A percentile compares a stretch with the other conserved stretches of the same genome.
phyloP scores from a whole-genome alignment of 2,888 invertebrate species.

The Parnassius orleans region DNA sequence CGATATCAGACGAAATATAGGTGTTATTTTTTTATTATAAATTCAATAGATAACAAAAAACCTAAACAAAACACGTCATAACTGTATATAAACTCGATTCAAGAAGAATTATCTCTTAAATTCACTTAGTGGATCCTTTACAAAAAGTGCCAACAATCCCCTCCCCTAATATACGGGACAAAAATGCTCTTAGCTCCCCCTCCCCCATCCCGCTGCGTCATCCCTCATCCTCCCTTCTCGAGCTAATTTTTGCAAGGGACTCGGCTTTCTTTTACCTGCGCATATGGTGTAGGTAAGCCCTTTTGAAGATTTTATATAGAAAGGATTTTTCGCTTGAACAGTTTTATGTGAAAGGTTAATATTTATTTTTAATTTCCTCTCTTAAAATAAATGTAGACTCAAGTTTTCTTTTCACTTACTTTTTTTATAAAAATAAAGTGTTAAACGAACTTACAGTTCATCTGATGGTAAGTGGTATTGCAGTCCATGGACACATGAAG shows the following conservation, averaged over 20 bases:
- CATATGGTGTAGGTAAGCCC: conserved; percentile 40
- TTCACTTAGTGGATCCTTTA: conserved; percentile 61
- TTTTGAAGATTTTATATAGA: conserved; percentile 53
- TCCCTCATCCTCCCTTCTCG: conserved; percentile 38
- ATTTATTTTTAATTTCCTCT: conserved; percentile 32
- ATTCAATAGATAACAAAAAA: no score
- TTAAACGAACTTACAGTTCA: no score
- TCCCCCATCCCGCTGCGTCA: conserved; percentile 34
- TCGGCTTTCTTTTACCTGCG: conserved; percentile 69
- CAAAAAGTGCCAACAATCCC: conserved; percentile 58
- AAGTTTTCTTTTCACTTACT: no score
- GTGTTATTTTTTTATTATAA: no score
- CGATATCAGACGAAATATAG: no score
- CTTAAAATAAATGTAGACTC: no score
- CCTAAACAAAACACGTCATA: neutral
- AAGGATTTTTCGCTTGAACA: conserved; percentile 50
- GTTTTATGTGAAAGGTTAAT: conserved; percentile 31
- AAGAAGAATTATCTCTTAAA: conserved; percentile 55
- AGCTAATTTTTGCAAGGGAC: conserved; percentile 70
- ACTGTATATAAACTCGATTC: conserved; percentile 30
- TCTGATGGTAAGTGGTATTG: no score
- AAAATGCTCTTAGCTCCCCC: conserved; percentile 56
- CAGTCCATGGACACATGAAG: no score
- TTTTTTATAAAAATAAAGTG: no score
- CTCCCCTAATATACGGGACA: conserved; percentile 50